Base-by-base conservation (phyloP, 2,888 invertebrate genomes). In the Byasa hedistus region DNA sequence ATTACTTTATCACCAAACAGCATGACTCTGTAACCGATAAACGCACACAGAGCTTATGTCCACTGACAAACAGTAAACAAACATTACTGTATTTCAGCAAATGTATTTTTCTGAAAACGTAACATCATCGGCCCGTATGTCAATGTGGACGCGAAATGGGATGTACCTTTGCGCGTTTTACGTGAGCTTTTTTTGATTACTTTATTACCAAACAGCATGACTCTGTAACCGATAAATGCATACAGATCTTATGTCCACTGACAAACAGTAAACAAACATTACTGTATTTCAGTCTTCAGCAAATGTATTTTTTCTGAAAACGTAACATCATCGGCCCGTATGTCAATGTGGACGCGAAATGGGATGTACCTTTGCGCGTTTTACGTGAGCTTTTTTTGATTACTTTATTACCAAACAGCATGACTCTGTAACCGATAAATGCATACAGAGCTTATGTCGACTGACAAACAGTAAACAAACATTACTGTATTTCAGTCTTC, bases 51-150 rank as follows among this genome's bases (percentile, higher is more conserved):
- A 36, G 10, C 32, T 7, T 7, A n/a, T n/a, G n/a, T n/a, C n/a
- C n/a, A n/a, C n/a, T n/a, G n/a, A n/a, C n/a, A n/a, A n/a, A n/a
- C n/a, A n/a, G n/a, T n/a, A n/a, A n/a, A n/a, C n/a, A n/a, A n/a
- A n/a, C n/a, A n/a, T n/a, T n/a, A n/a, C n/a, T n/a, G n/a, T n/a
- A n/a, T n/a, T n/a, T n/a, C n/a, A n/a, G n/a, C n/a, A n/a, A n/a
- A n/a, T n/a, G n/a, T n/a, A n/a, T 44, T 58, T 48, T 48, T 48
- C 4, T n/a, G 19, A 48, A 19, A 55, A 10, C 24, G 52, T 57
- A 57, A 64, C 64, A 64, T 68, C 67, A 68, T 64, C 67, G 66
- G 63, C 63, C 39, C 55, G 21, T 66, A 56, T 36, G 66, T 66
- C 66, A 63, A 21, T 56, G 51, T 24, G 63, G 44, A 58, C 62